Percentiles rank a stretch among this genome's conserved stretches.
Conservation (phyloP, 2,888 invertebrate species). For the Mamestra brassicae region DNA sequence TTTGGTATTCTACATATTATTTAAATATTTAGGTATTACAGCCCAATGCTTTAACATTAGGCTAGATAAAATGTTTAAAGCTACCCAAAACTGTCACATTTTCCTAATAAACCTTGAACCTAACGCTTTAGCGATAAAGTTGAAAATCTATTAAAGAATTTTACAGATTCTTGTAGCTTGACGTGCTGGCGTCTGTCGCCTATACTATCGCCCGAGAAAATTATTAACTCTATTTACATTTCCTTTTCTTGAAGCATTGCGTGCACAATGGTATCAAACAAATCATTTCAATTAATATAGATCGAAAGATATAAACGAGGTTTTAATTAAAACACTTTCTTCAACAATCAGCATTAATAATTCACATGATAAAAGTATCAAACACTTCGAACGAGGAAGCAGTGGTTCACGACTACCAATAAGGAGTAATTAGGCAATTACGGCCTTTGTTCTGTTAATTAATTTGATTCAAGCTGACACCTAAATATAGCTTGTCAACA, state of each 20-base stretch:
- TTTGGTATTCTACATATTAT: no score
- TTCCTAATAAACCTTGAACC: no score
- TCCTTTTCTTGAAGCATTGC: slow-evolving; percentile 10
- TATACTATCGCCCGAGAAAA: background rate
- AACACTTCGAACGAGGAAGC: slow-evolving; percentile 36
- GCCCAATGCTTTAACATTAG: background rate
- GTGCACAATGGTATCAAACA: slow-evolving; percentile 18
- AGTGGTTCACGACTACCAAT: slow-evolving; percentile 32
- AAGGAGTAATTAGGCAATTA: slow-evolving; percentile 40
- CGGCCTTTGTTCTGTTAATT: slow-evolving; percentile 54
- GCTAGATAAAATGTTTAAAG: no score
- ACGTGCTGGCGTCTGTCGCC: no score
- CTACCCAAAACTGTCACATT: no score
- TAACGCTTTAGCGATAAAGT: no score
- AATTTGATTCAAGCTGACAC: slow-evolving; percentile 29
- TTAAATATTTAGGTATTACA: background rate
- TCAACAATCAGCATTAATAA: slow-evolving; percentile 24
- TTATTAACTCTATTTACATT: background rate
- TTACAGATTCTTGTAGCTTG: no score
- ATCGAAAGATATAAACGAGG: slow-evolving; percentile 23
- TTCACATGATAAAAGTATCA: slow-evolving; percentile 26
- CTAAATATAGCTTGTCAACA: slow-evolving; percentile 43
- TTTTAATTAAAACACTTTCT: slow-evolving; percentile 49
- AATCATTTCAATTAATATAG: slow-evolving; percentile 23
- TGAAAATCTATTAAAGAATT: no score